Conservation (phyloP, 2,888 invertebrate species). For the Dryomyza anilis region DNA sequence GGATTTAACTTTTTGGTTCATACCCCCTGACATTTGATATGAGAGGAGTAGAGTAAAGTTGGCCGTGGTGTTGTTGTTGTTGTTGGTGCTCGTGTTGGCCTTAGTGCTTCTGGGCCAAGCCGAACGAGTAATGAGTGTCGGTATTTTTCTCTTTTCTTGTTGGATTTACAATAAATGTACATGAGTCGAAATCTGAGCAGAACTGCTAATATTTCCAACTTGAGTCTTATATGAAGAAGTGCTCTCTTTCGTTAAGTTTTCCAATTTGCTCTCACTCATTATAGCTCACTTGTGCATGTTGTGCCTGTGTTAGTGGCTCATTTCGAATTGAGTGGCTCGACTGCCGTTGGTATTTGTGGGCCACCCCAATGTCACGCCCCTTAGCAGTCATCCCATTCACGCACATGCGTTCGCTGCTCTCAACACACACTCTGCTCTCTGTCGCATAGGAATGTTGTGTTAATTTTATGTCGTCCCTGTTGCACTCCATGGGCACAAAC, state of each 20-base stretch:
- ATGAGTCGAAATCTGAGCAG: background rate
- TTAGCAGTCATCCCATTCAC: background rate
- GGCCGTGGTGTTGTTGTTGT: constrained; percentile 13
- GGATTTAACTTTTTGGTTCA: constrained; percentile 42
- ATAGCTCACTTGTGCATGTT: constrained; percentile 2
- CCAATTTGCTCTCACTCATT: background rate
- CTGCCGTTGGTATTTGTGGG: constrained; percentile 11
- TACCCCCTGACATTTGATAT: constrained; percentile 36
- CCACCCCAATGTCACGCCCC: background rate
- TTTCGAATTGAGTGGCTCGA: background rate
- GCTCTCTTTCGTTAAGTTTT: background rate
- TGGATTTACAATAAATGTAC: no score
- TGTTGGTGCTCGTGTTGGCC: constrained; percentile 19
- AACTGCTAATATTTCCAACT: no score
- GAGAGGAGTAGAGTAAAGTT: constrained; percentile 38
- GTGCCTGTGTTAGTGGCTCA: background rate
- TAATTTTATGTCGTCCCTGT: background rate
- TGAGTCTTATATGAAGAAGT: constrained; percentile 22
- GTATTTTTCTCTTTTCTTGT: constrained; percentile 16
- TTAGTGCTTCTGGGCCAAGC: background rate
- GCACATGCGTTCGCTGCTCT: background rate
- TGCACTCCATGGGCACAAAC: background rate
- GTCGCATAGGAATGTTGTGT: background rate
- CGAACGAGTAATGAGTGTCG: no score
- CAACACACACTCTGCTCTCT: background rate